A percentile compares a stretch with the other conserved stretches of the same genome.
phyloP scores from a whole-genome alignment of 2,113 vertebrate species.

The Ceuthmochares aereus region DNA sequence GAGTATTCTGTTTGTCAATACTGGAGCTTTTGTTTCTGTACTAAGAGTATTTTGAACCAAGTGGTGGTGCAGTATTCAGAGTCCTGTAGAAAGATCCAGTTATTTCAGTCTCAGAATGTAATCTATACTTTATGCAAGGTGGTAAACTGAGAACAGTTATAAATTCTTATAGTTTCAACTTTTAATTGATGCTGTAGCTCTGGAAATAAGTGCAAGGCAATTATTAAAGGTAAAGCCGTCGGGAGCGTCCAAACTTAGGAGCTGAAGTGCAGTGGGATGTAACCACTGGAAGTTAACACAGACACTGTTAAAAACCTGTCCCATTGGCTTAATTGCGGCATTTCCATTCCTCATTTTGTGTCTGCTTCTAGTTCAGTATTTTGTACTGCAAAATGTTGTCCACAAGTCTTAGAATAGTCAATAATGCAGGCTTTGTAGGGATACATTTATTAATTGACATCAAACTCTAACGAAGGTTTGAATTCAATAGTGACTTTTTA shows the following conservation, averaged over 20 bases:
- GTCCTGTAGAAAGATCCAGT: neutral
- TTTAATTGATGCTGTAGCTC: neutral
- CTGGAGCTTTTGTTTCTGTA: neutral
- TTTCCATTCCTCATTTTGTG: neutral
- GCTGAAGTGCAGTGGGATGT: neutral
- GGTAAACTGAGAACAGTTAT: neutral
- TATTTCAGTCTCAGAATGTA: neutral
- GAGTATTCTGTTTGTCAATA: too few species aligned
- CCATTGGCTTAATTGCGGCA: neutral
- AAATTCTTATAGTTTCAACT: neutral
- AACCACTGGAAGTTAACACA: neutral
- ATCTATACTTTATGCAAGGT: neutral
- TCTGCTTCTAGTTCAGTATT: neutral
- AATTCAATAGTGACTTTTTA: neutral
- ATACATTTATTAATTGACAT: neutral
- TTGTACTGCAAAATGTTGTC: neutral
- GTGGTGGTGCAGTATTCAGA: neutral
- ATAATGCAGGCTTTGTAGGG: neutral
- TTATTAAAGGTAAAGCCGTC: neutral
- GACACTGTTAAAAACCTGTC: neutral
- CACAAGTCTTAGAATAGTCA: neutral
- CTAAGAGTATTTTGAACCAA: neutral
- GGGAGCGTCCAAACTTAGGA: neutral
- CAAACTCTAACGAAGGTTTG: neutral
- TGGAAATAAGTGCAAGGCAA: neutral